Percentiles rank a stretch among this genome's conserved stretches.
These are phyloP conservation scores for Yasuhikotakia modesta DNA, from an alignment of 2,797 vertebrate species.

Conservation along the genomic window DNA sequence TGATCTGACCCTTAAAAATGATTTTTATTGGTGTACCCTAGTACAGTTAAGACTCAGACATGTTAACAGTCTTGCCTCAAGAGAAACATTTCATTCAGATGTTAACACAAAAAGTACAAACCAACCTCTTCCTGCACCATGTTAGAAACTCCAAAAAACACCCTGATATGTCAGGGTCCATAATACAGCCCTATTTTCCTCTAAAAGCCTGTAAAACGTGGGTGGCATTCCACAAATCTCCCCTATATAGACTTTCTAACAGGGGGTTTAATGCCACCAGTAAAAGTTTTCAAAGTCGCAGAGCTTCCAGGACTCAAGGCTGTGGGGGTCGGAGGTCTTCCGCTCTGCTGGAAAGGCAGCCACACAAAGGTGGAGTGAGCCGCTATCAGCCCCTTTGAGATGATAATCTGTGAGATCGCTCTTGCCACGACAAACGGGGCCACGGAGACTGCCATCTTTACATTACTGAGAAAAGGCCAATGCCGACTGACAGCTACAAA, in stretches of 20 bases:
- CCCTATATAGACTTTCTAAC: conserved; percentile 38
- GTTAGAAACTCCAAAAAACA: background rate
- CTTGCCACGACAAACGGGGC: conserved; percentile 47
- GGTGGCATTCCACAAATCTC: conserved; percentile 39
- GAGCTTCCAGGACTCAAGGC: conserved; percentile 52
- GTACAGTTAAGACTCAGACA: background rate
- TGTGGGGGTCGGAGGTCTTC: conserved; percentile 46
- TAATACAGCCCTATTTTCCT: conserved; percentile 8
- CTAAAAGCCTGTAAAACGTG: conserved; percentile 23
- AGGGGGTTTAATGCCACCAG: conserved; percentile 53
- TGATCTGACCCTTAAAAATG: background rate
- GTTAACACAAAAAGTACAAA: background rate
- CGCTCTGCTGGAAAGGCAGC: conserved; percentile 65
- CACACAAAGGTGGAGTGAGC: conserved; percentile 66
- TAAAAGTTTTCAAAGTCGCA: conserved; percentile 56
- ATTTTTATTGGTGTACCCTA: background rate
- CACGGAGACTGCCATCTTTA: conserved; percentile 54
- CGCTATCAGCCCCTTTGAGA: conserved; percentile 69
- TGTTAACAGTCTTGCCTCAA: background rate
- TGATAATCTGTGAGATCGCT: conserved; percentile 66
- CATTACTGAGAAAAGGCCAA: conserved; percentile 60
- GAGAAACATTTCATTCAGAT: conserved; percentile 4
- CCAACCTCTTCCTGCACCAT: background rate
- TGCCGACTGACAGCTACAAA: conserved; percentile 70
- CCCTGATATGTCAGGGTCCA: conserved; percentile 14